Evolutionary conservation across 2,113 vertebrate genomes (phyloP).

Genomic region (Misgurnus anguillicaudatus): DNA sequence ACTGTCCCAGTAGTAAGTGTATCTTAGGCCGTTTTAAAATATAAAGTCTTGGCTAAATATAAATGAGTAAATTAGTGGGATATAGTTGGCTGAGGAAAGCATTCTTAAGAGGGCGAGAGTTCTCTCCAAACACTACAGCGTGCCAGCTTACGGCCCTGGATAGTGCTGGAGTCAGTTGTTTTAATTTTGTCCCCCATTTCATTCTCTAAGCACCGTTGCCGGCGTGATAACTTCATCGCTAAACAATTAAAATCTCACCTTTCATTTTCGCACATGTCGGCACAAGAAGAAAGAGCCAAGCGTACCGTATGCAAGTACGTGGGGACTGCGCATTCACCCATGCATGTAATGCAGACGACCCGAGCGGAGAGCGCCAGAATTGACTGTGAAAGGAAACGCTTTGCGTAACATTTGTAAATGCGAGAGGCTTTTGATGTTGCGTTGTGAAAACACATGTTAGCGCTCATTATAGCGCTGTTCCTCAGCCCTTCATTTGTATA

Average conservation of each 20-base stretch:
- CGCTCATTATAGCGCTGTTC: conserved; percentile 59
- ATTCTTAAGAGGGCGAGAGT: conserved; percentile 9
- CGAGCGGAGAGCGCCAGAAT: conserved; percentile 13
- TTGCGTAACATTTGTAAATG: conserved; percentile 47
- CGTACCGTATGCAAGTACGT: conserved; percentile 7
- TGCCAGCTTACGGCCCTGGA: conserved; percentile 20
- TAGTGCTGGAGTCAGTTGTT: conserved; percentile 40
- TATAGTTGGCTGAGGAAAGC: background rate
- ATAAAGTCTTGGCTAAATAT: conserved; percentile 16
- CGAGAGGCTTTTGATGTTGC: conserved; percentile 51
- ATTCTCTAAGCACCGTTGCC: conserved; percentile 20
- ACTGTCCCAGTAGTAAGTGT: background rate
- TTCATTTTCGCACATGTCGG: conserved; percentile 27
- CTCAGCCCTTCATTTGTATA: conserved; percentile 58
- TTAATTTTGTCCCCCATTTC: conserved; percentile 27
- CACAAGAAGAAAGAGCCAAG: conserved; percentile 6
- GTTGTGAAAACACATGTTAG: conserved; percentile 58
- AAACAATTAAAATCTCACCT: conserved; percentile 37
- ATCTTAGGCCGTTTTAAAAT: background rate
- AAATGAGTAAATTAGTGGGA: conserved; percentile 22
- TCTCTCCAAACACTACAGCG: conserved; percentile 13
- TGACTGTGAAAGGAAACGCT: conserved; percentile 35
- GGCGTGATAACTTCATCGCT: conserved; percentile 41
- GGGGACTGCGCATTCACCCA: conserved; percentile 30
- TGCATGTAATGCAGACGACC: conserved; percentile 30